Percentiles rank a stretch among this genome's conserved stretches.
Conservation (phyloP, 1,140 invertebrate species). For the Trichoplusia ni region DNA sequence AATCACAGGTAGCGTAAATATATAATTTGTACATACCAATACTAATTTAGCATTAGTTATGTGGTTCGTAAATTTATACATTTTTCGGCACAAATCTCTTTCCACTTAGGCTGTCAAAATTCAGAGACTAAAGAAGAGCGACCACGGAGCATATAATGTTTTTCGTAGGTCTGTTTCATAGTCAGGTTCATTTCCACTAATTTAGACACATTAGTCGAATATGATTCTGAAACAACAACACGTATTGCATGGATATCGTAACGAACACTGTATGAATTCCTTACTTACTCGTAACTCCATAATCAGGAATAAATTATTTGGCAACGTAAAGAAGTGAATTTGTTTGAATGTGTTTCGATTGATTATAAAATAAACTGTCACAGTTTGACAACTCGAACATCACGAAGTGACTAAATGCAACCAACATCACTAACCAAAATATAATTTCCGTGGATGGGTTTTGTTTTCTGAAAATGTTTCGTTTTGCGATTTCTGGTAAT, state of each 20-base stretch:
- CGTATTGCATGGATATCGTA: too few relatives aligned
- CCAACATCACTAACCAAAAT: neutral
- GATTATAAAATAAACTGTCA: too few relatives aligned
- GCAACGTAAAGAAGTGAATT: too few relatives aligned
- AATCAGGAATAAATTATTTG: too few relatives aligned
- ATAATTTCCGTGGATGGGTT: neutral
- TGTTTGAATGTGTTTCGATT: too few relatives aligned
- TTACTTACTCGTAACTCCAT: too few relatives aligned
- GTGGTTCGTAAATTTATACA: conserved; percentile 75
- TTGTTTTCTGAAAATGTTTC: conserved; percentile 55
- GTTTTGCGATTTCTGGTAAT: conserved; percentile 57
- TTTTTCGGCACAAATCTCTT: conserved; percentile 72
- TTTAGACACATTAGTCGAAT: neutral
- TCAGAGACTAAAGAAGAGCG: conserved; percentile 51
- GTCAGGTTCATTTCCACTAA: neutral
- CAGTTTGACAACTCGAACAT: neutral
- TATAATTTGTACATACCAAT: conserved; percentile 60
- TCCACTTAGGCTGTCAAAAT: conserved; percentile 69
- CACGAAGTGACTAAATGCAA: neutral
- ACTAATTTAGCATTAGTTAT: conserved; percentile 69
- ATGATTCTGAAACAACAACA: neutral
- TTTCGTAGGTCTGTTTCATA: neutral
- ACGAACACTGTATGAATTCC: too few relatives aligned
- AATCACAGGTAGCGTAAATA: neutral
- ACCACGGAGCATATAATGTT: conserved; percentile 14